Evolutionary conservation across 2,797 vertebrate genomes (phyloP).

Genomic region (Arnoldichthys spilopterus): DNA sequence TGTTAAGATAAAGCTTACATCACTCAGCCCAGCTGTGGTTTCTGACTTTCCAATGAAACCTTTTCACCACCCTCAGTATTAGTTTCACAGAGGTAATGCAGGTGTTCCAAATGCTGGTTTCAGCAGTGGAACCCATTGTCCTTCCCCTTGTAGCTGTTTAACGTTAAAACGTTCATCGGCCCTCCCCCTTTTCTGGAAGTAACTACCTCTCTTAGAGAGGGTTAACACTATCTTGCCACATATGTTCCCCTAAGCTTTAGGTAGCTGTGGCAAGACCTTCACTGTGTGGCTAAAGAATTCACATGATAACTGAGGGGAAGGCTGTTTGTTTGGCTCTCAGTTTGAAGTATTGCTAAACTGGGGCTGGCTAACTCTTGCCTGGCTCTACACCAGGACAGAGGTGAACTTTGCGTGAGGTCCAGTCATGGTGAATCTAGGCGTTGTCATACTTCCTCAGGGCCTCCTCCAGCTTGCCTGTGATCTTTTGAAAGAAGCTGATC

Average conservation of each 20-base stretch:
- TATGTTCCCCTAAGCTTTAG: conserved; percentile 11
- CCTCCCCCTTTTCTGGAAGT: conserved; percentile 13
- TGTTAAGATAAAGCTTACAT: not conserved
- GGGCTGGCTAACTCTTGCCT: conserved; percentile 38
- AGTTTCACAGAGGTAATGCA: conserved; percentile 18
- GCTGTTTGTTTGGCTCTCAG: conserved; percentile 42
- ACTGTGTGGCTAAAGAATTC: conserved; percentile 15
- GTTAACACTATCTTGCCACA: conserved; percentile 21
- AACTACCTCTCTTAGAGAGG: conserved; percentile 21
- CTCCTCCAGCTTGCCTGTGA: conserved; percentile 95
- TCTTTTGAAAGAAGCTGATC: conserved; percentile 95
- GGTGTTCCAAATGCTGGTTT: conserved; percentile 3
- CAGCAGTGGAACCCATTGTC: not conserved
- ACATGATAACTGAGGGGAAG: not conserved
- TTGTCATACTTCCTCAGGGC: conserved; percentile 93
- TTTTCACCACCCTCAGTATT: conserved; percentile 11
- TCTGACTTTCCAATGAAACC: conserved; percentile 5
- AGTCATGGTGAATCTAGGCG: conserved; percentile 73
- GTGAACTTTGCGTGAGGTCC: conserved; percentile 23
- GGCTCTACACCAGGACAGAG: conserved; percentile 30
- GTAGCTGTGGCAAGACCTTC: conserved; percentile 23
- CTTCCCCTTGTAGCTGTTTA: not conserved
- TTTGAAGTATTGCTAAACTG: conserved; percentile 14
- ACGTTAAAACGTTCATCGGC: not conserved
- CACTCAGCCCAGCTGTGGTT: not conserved